phyloP scores from a whole-genome alignment of 2,888 invertebrate species.

The Synanthedon vespiformis region DNA sequence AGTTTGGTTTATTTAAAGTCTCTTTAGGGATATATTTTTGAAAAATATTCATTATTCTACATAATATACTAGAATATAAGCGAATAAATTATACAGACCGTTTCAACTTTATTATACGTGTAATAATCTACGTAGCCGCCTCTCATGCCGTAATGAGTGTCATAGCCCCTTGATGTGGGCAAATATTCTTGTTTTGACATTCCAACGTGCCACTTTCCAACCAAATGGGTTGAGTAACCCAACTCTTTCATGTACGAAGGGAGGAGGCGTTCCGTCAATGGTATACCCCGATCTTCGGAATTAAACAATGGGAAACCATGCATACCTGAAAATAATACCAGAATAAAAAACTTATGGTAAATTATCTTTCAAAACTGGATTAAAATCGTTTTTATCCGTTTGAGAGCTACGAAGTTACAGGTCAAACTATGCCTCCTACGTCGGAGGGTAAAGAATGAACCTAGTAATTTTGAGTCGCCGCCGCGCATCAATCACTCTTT shows the following conservation, averaged over 20 bases:
- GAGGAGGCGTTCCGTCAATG: conserved; percentile 65
- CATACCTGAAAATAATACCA: conserved; percentile 39
- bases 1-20: too few relatives aligned
- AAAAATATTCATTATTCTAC: too few relatives aligned
- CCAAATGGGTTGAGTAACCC: conserved; percentile 83
- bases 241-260: conserved; percentile 73
- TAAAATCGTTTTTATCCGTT: too few relatives aligned
- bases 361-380: too few relatives aligned
- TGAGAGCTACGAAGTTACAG: too few relatives aligned
- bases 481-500: too few relatives aligned
- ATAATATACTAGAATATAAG: too few relatives aligned
- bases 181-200: conserved; percentile 78
- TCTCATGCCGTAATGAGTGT: conserved; percentile 83
- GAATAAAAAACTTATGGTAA: background rate
- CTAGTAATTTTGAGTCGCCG: too few relatives aligned
- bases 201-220: conserved; percentile 95
- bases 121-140: conserved; percentile 84
- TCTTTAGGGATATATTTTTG: too few relatives aligned
- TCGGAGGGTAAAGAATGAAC: too few relatives aligned
- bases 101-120: conserved; percentile 54
- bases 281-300: conserved; percentile 58
- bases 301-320: conserved; percentile 51
- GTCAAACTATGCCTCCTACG: too few relatives aligned
- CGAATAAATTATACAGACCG: conserved; percentile 23
- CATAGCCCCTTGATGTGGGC: conserved; percentile 82